These are phyloP conservation scores for Micromesistius poutassou DNA, from an alignment of 2,797 vertebrate genomes.

Conservation along the genomic window DNA sequence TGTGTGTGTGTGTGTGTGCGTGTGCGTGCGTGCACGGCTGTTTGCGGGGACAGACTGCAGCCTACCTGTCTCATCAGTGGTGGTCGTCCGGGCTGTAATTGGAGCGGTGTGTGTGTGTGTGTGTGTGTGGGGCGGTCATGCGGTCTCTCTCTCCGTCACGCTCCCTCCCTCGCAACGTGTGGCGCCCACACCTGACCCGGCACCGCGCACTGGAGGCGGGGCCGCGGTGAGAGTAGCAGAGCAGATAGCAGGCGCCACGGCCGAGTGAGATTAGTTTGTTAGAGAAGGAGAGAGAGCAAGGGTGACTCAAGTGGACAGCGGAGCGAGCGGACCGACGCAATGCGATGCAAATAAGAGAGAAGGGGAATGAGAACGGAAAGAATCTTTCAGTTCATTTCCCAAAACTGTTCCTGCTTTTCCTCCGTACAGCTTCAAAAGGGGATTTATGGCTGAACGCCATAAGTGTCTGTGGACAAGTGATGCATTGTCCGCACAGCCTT, in stretches of 20 bases:
- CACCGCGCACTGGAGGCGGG: constrained; percentile 35
- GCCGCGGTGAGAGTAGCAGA: neutral
- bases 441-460: too few species aligned
- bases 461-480: too few species aligned
- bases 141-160: constrained; percentile 35
- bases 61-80: neutral
- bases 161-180: constrained; percentile 14
- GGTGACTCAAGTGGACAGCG: too few species aligned
- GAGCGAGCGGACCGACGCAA: too few species aligned
- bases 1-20: too few species aligned
- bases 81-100: constrained; percentile 40
- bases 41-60: constrained; percentile 20
- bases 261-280: too few species aligned
- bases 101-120: constrained; percentile 18
- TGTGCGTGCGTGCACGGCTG: neutral
- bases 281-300: too few species aligned
- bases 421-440: too few species aligned
- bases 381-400: too few species aligned
- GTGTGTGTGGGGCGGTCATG: constrained; percentile 22
- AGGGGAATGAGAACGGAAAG: too few species aligned
- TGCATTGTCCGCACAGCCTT: neutral
- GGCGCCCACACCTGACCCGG: constrained; percentile 11
- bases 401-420: too few species aligned
- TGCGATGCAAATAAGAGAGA: neutral
- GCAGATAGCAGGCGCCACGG: too few species aligned